These are phyloP conservation scores for Zaprionus ornatus DNA, from an alignment of 1,140 invertebrate species.

Conservation along the genomic window DNA sequence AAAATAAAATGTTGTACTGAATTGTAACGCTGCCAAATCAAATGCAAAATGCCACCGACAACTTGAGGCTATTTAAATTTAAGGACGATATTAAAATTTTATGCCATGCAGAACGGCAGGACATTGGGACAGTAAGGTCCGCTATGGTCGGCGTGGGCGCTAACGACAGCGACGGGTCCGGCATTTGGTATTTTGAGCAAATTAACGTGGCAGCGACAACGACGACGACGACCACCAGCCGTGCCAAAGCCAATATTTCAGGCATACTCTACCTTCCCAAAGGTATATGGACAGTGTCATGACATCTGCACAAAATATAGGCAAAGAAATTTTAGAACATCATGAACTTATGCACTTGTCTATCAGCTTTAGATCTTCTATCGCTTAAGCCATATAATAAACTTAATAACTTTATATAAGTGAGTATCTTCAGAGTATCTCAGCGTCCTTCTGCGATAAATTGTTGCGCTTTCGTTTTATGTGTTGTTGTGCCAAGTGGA, in stretches of 20 bases:
- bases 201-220: constrained; percentile 43
- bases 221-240: background rate
- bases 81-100: constrained; percentile 69
- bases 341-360: background rate
- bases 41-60: constrained; percentile 48
- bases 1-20: constrained; percentile 51
- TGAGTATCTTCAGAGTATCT: background rate
- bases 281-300: background rate
- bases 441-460: background rate
- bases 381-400: background rate
- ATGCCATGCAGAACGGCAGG: constrained; percentile 49
- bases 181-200: constrained; percentile 57
- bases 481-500: constrained; percentile 32
- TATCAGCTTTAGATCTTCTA: background rate
- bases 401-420: background rate
- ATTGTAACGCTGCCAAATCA: constrained; percentile 64
- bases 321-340: background rate
- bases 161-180: constrained; percentile 52
- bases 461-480: constrained; percentile 6
- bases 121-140: constrained; percentile 29
- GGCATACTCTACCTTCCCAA: background rate
- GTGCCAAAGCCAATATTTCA: background rate
- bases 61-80: constrained; percentile 69
- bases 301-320: background rate
- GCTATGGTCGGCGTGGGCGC: constrained; percentile 52